A percentile compares a stretch with the other conserved stretches of the same genome.
These are phyloP conservation scores for Poeciliopsis occidentalis DNA, from an alignment of 2,113 vertebrate genomes.

Conservation along the genomic window DNA sequence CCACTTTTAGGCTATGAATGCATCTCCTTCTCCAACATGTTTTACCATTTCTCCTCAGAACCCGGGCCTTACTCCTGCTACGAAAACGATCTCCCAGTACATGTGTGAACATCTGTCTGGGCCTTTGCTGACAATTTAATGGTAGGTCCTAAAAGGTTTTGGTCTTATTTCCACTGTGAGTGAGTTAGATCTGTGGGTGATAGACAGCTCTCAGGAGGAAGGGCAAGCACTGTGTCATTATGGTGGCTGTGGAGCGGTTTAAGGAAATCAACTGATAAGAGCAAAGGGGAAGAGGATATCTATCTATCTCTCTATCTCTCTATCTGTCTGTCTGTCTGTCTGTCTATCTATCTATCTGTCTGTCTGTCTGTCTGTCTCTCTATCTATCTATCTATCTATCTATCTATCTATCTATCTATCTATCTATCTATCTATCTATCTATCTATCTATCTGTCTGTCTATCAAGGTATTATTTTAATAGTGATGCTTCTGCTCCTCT, in stretches of 20 bases:
- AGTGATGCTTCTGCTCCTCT: conserved; percentile 66
- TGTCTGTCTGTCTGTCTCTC: not conserved
- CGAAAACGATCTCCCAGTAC: conserved; percentile 3
- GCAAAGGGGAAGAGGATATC: conserved; percentile 64
- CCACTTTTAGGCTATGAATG: not conserved
- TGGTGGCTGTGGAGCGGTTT: conserved; percentile 64
- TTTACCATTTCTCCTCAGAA: not conserved
- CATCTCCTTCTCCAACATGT: not conserved
- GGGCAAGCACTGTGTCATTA: conserved; percentile 70
- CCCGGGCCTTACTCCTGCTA: not conserved
- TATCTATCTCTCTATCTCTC: no score
- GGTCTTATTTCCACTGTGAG: conserved; percentile 28
- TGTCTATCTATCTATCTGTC: not conserved
- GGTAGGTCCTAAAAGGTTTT: conserved; percentile 20
- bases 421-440: conserved; percentile 1
- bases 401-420: not conserved
- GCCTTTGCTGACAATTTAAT: conserved; percentile 36
- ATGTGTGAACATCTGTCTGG: conserved; percentile 19
- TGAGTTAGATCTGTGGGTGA: conserved; percentile 49
- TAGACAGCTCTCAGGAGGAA: conserved; percentile 64
- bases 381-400: not conserved
- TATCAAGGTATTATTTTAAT: conserved; percentile 71
- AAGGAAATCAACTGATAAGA: conserved; percentile 76
- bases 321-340: no score
- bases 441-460: not conserved